A percentile compares a stretch with the other conserved stretches of the same genome.
Evolutionary conservation across 2,888 invertebrate genomes (phyloP).

Genomic region (Hydraecia micacea): DNA sequence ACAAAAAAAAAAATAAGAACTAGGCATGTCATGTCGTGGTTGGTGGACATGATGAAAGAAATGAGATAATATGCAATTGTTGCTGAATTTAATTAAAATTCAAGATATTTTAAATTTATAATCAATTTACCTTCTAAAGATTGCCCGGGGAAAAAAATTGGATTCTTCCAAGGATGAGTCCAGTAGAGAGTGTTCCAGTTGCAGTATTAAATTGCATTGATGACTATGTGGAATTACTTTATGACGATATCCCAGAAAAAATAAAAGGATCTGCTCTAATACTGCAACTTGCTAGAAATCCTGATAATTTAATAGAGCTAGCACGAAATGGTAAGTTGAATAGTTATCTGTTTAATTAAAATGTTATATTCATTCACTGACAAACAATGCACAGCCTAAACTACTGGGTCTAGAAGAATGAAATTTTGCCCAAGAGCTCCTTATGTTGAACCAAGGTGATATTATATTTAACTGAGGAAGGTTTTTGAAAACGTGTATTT

Average conservation of each 20-base stretch:
- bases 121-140: constrained; percentile 18
- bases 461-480: background rate
- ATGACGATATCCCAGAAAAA: constrained; percentile 98
- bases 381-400: background rate
- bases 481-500: background rate
- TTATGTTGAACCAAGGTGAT: background rate
- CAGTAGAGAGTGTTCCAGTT: constrained; percentile 90
- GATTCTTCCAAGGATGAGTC: constrained; percentile 78
- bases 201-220: constrained; percentile 96
- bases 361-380: background rate
- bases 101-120: background rate
- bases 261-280: constrained; percentile 97
- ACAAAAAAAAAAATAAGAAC: background rate
- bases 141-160: constrained; percentile 1
- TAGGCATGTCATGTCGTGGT: no score
- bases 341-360: background rate
- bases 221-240: constrained; percentile 98
- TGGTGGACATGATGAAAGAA: background rate
- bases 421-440: background rate
- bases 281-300: constrained; percentile 97
- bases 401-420: background rate
- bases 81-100: background rate
- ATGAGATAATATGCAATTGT: background rate
- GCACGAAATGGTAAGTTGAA: constrained; percentile 95
- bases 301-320: constrained; percentile 98